A percentile compares a stretch with the other conserved stretches of the same genome.
Conservation (phyloP, 2,113 vertebrate species). For the Ornithorhynchus anatinus region DNA sequence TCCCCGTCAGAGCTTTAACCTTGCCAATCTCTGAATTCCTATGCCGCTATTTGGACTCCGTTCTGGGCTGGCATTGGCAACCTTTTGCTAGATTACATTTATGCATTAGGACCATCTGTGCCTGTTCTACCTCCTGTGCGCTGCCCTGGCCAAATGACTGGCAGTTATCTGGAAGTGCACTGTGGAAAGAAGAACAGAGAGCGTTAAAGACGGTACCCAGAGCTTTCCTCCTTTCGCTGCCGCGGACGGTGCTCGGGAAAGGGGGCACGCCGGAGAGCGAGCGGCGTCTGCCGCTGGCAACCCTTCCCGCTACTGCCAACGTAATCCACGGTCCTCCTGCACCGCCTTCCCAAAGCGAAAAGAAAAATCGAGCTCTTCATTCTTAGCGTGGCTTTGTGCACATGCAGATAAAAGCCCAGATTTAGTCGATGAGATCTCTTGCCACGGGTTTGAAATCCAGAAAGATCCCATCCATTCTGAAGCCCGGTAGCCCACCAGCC, state of each 20-base stretch:
- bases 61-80: conserved; percentile 85
- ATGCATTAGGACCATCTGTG: conserved; percentile 99
- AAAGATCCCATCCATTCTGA: too few species aligned
- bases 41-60: conserved; percentile 92
- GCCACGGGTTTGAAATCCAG: too few species aligned
- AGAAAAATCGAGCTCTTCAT: conserved; percentile 18
- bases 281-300: conserved; percentile 73
- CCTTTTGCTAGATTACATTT: conserved; percentile 96
- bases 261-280: conserved; percentile 35
- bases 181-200: not conserved
- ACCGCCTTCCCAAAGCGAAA: not conserved
- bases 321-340: not conserved
- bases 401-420: conserved; percentile 12
- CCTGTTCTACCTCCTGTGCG: conserved; percentile 95
- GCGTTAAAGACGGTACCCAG: conserved; percentile 65
- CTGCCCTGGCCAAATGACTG: conserved; percentile 91
- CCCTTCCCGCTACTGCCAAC: conserved; percentile 18
- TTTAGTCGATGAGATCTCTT: too few species aligned
- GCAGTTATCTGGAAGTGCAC: conserved; percentile 89
- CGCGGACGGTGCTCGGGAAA: conserved; percentile 41
- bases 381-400: not conserved
- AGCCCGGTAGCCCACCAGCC: too few species aligned
- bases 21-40: conserved; percentile 79
- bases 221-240: conserved; percentile 73
- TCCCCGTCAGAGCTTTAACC: conserved; percentile 74